Evolutionary conservation across 2,113 vertebrate genomes (phyloP), one percentile per base, ranked within the genome.

Genomic region (Xiphias gladius): DNA sequence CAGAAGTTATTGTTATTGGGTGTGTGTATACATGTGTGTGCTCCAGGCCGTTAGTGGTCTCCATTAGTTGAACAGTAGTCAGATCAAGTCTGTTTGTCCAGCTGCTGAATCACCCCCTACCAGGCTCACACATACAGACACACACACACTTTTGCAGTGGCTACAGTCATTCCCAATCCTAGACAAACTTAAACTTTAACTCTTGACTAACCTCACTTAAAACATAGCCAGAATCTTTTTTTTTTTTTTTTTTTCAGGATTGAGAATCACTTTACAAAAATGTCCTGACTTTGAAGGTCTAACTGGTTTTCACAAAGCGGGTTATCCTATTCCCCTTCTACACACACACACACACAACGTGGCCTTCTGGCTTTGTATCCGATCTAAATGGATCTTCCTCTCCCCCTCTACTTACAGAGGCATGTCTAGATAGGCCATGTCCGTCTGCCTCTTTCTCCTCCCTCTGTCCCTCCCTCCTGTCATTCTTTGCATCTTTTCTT

Each of bases 61-160:
- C 81, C 81, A 86, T 86, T 88, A 89, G 89, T 59, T 65, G 68
- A 89, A 87, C 89, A 87, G 88, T 82, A 91, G 90, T 82, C 46
- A 71, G 83, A 85, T 88, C 79, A 86, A 70, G 77, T 89, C 70
- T 93, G 88, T 91, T 92, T 92, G 84, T 90, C 78, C 91, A 93
- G 91, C 91, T 93, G 93, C 89, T 79, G 80, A 83, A 69, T 65
- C 55, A 4, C 65, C 30, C 69, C 80, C 86, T 50, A n/a, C 71
- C 62, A 73, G 46, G 71, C 50, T 58, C 73, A 43, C 24, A 16
- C 26, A 28, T 43, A 2, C 50, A 68, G 46, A 71, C 20, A 54
- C 30, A 73, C 75, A 71, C 69, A 79, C 73, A 62, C 43, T 13
- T 26, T 26, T 30, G 24, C 24, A 30, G 62, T 39, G 50, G 26